phyloP scores from a whole-genome alignment of 2,888 invertebrate genomes.

The Lapara coniferarum region DNA sequence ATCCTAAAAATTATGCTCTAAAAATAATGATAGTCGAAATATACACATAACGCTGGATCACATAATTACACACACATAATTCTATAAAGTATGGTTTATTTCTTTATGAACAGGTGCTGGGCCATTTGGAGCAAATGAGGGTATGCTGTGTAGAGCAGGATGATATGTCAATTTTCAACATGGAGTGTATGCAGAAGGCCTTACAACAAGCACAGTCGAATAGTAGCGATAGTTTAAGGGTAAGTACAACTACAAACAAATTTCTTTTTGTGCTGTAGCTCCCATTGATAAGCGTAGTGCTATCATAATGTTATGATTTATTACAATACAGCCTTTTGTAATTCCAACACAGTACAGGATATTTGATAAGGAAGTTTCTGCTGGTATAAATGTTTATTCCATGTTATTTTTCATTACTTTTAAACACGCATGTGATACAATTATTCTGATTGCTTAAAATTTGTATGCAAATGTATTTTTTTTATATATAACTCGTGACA shows the following conservation, averaged over 20 bases:
- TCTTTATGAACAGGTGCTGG: slow-evolving; percentile 86
- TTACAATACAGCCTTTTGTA: slow-evolving; percentile 24
- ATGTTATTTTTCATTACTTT: slow-evolving; percentile 9
- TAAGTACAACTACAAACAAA: slow-evolving; percentile 48
- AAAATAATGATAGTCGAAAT: too few species aligned
- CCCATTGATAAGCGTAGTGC: slow-evolving; percentile 21
- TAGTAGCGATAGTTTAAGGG: slow-evolving; percentile 93
- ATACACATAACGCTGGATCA: neutral
- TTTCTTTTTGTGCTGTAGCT: neutral
- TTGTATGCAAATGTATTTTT: slow-evolving; percentile 9
- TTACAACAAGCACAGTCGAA: slow-evolving; percentile 94
- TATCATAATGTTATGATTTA: slow-evolving; percentile 22
- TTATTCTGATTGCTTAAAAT: neutral
- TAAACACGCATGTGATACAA: slow-evolving; percentile 1
- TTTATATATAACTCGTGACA: neutral
- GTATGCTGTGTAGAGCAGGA: slow-evolving; percentile 87
- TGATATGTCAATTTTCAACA: slow-evolving; percentile 91
- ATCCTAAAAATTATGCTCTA: too few species aligned
- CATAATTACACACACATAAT: too few species aligned
- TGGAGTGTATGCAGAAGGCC: slow-evolving; percentile 96
- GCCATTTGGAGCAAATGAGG: slow-evolving; percentile 96
- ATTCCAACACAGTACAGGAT: slow-evolving; percentile 17
- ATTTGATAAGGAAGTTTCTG: slow-evolving; percentile 22
- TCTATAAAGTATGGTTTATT: slow-evolving; percentile 23
- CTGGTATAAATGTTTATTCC: neutral